A percentile compares a stretch with the other conserved stretches of the same genome.
Evolutionary conservation across 2,797 vertebrate genomes (phyloP).

Genomic region (Presbytis comata): DNA sequence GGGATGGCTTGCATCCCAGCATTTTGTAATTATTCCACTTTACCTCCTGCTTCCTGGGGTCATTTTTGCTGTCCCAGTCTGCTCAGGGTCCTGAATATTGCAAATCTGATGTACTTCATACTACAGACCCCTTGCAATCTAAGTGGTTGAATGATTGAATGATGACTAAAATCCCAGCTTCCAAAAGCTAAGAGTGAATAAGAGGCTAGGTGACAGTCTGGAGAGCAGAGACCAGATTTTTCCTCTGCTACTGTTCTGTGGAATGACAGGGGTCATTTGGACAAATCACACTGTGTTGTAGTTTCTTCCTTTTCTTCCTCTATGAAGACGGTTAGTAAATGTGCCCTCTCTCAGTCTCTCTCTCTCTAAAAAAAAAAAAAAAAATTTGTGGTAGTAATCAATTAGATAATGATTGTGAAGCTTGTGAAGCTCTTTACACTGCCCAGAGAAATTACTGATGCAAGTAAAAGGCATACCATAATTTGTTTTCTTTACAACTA

Average conservation of each 20-base stretch:
- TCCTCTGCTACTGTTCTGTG: neutral
- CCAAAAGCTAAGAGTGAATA: neutral
- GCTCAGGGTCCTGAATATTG: neutral
- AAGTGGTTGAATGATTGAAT: neutral
- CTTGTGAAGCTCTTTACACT: neutral
- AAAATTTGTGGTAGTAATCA: neutral
- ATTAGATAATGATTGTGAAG: neutral
- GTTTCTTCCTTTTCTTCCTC: conserved; percentile 10
- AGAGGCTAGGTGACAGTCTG: neutral
- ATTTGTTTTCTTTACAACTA: neutral
- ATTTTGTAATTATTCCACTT: conserved; percentile 66
- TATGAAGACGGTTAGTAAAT: conserved; percentile 1
- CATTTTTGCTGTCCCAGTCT: neutral
- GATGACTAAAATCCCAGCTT: neutral
- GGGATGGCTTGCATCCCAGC: conserved; percentile 45
- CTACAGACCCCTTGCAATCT: neutral
- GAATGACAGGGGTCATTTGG: neutral
- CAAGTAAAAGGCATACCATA: neutral
- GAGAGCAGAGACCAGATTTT: neutral
- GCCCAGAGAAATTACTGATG: neutral
- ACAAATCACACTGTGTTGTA: neutral
- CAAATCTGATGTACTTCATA: neutral
- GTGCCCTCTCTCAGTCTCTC: neutral
- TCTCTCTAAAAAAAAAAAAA: neutral
- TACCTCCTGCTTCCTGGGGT: conserved; percentile 33